Conservation (phyloP, 1,140 invertebrate species). For the Cyclina sinensis region DNA sequence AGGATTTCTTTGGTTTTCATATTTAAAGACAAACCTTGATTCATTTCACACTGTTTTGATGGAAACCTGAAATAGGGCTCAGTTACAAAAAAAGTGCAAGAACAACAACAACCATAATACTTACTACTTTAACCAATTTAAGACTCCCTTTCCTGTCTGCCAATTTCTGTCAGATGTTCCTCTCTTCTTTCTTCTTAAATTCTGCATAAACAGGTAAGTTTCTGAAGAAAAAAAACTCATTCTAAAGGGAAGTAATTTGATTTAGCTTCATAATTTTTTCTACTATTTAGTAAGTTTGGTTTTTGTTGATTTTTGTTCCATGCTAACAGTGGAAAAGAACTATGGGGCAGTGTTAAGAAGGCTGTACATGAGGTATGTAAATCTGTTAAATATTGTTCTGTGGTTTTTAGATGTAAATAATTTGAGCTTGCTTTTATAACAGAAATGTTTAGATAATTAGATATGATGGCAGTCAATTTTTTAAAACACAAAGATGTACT, state of each 20-base stretch:
- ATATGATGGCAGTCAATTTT: no score
- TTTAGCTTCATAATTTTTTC: constrained; percentile 10
- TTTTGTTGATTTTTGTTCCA: constrained; percentile 59
- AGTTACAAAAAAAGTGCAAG: no score
- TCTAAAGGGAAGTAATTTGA: constrained; percentile 14
- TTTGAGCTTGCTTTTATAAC: no score
- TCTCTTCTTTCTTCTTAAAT: background rate
- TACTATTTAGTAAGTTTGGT: background rate
- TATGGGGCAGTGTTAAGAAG: constrained; percentile 80
- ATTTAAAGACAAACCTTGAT: background rate
- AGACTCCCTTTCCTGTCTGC: no score
- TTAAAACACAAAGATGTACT: no score
- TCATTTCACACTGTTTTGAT: background rate
- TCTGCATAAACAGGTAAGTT: background rate
- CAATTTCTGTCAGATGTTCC: background rate
- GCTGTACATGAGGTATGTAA: constrained; percentile 79
- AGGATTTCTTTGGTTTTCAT: no score
- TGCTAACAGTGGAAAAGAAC: constrained; percentile 75
- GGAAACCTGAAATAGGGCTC: background rate
- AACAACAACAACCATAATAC: no score
- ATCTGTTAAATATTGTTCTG: background rate
- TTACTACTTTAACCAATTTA: no score
- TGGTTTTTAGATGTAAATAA: constrained; percentile 5
- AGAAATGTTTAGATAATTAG: no score
- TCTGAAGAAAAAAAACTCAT: no score